Conservation (phyloP, 2,888 invertebrate genomes). For the Polydrusus cervinus region DNA sequence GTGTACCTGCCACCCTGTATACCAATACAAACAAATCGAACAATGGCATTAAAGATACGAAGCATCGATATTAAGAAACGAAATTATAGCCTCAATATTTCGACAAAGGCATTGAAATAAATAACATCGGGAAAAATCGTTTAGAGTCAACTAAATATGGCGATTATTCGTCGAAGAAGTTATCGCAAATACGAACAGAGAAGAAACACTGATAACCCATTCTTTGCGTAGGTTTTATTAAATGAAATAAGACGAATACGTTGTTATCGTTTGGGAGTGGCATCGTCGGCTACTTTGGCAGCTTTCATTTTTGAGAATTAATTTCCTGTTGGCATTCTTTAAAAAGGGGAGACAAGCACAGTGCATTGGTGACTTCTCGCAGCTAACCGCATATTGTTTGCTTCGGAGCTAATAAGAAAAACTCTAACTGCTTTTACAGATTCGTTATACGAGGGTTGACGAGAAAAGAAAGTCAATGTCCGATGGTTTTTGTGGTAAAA, state of each 20-base stretch:
- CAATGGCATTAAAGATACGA: conserved; percentile 22
- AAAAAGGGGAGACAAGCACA: conserved; percentile 69
- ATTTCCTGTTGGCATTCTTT: conserved; percentile 73
- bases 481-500: background rate
- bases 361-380: conserved; percentile 63
- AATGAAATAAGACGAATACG: conserved; percentile 71
- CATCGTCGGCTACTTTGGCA: conserved; percentile 68
- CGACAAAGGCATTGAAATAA: conserved; percentile 43
- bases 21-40: background rate
- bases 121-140: conserved; percentile 41
- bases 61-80: conserved; percentile 30
- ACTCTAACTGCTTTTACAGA: conserved; percentile 67
- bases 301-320: conserved; percentile 73
- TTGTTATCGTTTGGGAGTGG: conserved; percentile 70
- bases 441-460: conserved; percentile 29
- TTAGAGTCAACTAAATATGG: conserved; percentile 51
- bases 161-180: conserved; percentile 55
- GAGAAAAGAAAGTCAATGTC: background rate
- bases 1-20: background rate
- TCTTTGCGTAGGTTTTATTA: conserved; percentile 65
- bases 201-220: conserved; percentile 65
- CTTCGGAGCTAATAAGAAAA: conserved; percentile 70
- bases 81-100: conserved; percentile 40
- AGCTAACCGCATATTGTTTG: conserved; percentile 71
- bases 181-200: conserved; percentile 55